Evolutionary conservation across 2,113 vertebrate species (phyloP).

Genomic region (Rhinogobius similis): DNA sequence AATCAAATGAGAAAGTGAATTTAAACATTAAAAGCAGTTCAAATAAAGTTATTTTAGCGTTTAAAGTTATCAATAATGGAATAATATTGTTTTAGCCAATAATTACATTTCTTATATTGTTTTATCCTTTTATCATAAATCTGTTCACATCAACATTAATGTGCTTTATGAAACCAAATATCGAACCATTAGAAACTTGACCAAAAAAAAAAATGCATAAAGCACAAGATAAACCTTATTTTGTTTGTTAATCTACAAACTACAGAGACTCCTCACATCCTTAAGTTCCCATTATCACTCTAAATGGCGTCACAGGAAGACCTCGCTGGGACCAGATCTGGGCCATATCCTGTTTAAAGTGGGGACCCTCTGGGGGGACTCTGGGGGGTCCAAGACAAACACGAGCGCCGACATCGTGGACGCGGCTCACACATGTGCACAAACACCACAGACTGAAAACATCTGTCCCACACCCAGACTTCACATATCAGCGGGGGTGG

Average conservation of each 20-base stretch:
- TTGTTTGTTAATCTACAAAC: not conserved
- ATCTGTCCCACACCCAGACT: conserved; percentile 39
- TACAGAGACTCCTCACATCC: conserved; percentile 4
- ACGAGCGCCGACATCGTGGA: conserved; percentile 24
- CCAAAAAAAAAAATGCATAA: not conserved
- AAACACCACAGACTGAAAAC: conserved; percentile 51
- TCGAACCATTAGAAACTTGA: too few relatives aligned
- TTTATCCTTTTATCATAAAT: too few relatives aligned
- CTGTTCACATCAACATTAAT: too few relatives aligned
- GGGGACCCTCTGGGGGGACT: conserved; percentile 40
- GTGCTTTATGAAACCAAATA: too few relatives aligned
- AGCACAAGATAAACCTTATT: not conserved
- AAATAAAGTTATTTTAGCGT: too few relatives aligned
- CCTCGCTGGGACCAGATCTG: conserved; percentile 59
- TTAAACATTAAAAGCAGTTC: too few relatives aligned
- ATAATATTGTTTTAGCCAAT: too few relatives aligned
- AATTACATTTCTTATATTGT: too few relatives aligned
- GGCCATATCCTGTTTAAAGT: conserved; percentile 69
- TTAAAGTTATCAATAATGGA: too few relatives aligned
- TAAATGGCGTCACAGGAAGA: conserved; percentile 55
- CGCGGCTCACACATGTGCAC: conserved; percentile 8
- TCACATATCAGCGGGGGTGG: conserved; percentile 17
- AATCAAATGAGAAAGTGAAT: too few relatives aligned
- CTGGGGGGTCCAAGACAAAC: conserved; percentile 37
- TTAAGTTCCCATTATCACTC: conserved; percentile 20